phyloP scores from a whole-genome alignment of 2,797 vertebrate genomes.

The Merluccius polli region DNA sequence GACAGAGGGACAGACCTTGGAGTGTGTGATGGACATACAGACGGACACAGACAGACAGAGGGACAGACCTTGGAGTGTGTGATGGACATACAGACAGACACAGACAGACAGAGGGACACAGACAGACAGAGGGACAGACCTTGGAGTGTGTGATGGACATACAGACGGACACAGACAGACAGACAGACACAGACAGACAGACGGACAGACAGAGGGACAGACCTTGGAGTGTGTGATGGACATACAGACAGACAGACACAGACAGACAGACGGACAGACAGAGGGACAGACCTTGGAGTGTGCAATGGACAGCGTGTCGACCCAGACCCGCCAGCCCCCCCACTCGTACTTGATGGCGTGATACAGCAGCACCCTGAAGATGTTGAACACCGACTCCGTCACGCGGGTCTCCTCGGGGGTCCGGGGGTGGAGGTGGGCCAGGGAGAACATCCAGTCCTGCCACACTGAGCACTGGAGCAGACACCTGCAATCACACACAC shows the following conservation, averaged over 20 bases:
- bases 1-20: not conserved
- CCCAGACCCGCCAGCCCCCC: slow-evolving; percentile 99
- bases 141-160: not conserved
- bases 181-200: not conserved
- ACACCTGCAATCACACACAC: slow-evolving; percentile 71
- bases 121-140: not conserved
- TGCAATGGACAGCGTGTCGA: slow-evolving; percentile 96
- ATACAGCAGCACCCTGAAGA: slow-evolving; percentile 95
- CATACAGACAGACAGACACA: not conserved
- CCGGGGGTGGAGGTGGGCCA: slow-evolving; percentile 94
- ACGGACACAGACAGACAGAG: not conserved
- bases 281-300: slow-evolving; percentile 86
- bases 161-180: not conserved
- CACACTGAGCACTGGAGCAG: slow-evolving; percentile 97
- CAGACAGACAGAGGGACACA: not conserved
- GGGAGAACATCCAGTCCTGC: slow-evolving; percentile 99
- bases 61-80: not conserved
- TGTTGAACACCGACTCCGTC: slow-evolving; percentile 97
- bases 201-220: not conserved
- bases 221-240: not conserved
- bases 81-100: not conserved
- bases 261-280: not conserved
- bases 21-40: not conserved
- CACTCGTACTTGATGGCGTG: slow-evolving; percentile 98
- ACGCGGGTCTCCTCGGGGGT: slow-evolving; percentile 94